These are phyloP conservation scores for cattle (Bos taurus) DNA, from an alignment of 2,113 vertebrate genomes.

Conservation along the genomic window ARS-UCD2.0 NC_037341.1:19155501-19156000, in stretches of 20 bases:
- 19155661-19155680: not conserved
- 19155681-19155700: not conserved
- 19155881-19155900: not conserved
- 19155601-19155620: not conserved
- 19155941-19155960: not conserved
- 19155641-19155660: not conserved
- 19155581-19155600: not conserved
- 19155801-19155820: not conserved
- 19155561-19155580: not conserved
- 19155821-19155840: not conserved
- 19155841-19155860: not conserved
- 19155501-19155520: not conserved
- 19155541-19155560: not conserved
- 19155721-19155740: not conserved
- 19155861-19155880: not conserved
- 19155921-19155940: not conserved
- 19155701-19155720: not conserved
- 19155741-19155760: not conserved
- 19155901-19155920: not conserved
- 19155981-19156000: fast-evolving
- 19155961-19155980: not conserved
- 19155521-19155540: not conserved
- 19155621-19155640: not conserved
- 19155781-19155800: not conserved
- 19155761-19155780: not conserved